Percentiles rank a stretch among this genome's conserved stretches.
phyloP scores from a whole-genome alignment of 64 coral and sea anemone genomes.

The Montipora efflorescens region DNA sequence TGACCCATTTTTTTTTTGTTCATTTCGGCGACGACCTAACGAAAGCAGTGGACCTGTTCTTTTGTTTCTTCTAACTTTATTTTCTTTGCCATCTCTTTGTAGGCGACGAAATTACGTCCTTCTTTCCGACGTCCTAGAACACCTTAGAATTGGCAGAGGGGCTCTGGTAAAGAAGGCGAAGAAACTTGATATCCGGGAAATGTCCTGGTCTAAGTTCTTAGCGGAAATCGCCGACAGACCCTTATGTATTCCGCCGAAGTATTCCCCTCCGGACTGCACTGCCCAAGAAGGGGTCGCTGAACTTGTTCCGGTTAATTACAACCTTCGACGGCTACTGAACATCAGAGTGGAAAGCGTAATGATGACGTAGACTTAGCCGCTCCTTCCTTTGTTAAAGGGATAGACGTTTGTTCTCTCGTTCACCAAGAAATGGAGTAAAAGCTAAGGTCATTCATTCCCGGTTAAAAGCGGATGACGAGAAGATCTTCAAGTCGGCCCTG shows the following conservation, averaged over 20 bases:
- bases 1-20: too few species aligned
- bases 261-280: constrained; percentile 61
- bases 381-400: not conserved
- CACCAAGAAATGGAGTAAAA: not conserved
- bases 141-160: constrained; percentile 52
- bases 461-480: not conserved
- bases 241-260: constrained; percentile 59
- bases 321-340: constrained; percentile 76
- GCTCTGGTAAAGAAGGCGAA: constrained; percentile 81
- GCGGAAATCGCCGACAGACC: constrained; percentile 73
- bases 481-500: not conserved
- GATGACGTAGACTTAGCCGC: constrained; percentile 46
- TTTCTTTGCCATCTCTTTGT: not conserved
- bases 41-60: too few species aligned
- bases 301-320: constrained; percentile 87
- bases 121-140: constrained; percentile 82
- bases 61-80: not conserved
- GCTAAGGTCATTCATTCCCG: not conserved
- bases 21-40: too few species aligned
- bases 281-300: constrained; percentile 68
- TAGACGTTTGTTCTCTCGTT: too few species aligned
- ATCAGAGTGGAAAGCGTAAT: constrained; percentile 81
- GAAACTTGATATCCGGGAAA: constrained; percentile 79
- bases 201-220: constrained; percentile 84
- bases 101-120: constrained; percentile 92